Evolutionary conservation across 2,888 invertebrate species (phyloP), one percentile per base, ranked within the genome.

Genomic region (Stictocephala bisonia): DNA sequence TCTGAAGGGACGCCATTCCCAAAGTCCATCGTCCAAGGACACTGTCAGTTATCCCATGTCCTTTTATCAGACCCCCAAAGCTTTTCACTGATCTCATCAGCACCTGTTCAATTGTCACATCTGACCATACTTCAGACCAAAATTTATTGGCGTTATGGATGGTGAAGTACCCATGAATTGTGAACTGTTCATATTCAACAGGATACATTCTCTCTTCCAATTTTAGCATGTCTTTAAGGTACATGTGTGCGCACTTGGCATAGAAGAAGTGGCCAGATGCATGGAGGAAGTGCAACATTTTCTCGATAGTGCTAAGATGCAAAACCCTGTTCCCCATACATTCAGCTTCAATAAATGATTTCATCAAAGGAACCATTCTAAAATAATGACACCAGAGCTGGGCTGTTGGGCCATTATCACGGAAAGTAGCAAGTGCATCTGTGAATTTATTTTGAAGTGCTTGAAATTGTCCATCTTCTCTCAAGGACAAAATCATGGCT

Each of bases 191-290:
- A 67, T 76, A 80, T 69, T 81, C 80, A 31, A 18, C 41, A 15
- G 73, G 58, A n/a, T 74, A 15, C 78, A 79, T 81, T 74, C 71
- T 75, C 44, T 71, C 51, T 70, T 75, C 35, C 56, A 83, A 78
- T 29, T 75, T 26, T 9, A 67, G 44, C 83, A 84, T 84, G 76
- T 83, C 81, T 80, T n/a, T n/a, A n/a, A n/a, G n/a, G n/a, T n/a
- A n/a, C n/a, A n/a, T n/a, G n/a, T n/a, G n/a, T n/a, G n/a, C n/a
- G n/a, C n/a, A n/a, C n/a, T n/a, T 82, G 27, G 82, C 81, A 78
- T 83, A 83, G 1, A 77, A 68, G 68, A 82, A 82, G 78, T 85
- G 82, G 9, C 83, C 83, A 53, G 76, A 78, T 26, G 83, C 81
- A 77, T 83, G 81, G 76, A 83, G 83, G 77, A 77, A 81, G 3